Evolutionary conservation across 2,888 invertebrate species (phyloP), one percentile per base, ranked within the genome.

Genomic region (Leptothorax acervorum): DNA sequence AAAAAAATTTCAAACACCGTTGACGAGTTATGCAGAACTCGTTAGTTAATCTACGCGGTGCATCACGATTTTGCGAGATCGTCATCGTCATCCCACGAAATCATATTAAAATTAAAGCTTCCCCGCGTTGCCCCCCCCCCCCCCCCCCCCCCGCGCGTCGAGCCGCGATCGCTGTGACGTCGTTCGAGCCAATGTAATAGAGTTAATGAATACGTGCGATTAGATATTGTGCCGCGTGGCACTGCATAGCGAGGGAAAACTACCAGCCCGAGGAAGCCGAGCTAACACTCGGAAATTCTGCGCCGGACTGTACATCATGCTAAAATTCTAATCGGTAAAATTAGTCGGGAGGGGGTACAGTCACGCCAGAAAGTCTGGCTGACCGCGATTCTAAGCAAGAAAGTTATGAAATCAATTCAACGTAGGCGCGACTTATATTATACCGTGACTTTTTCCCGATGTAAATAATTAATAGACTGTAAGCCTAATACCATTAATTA

Each of bases 291-390:
- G 87, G 78, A 84, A 86, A 70, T 91, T 88, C 86, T 85, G 76
- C 12, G 45, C 63, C 70, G 66, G 89, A 89, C 89, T 93, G 92
- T 93, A 93, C 92, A 65, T 85, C 87, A 91, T 89, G 92, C 91
- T 92, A 91, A 93, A 93, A 94, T 93, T 94, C 93, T 94, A 94
- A 94, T 94, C 93, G 92, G 92, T 91, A 92, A 94, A 94, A 94
- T 94, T 93, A 94, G 92, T 93, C 90, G 90, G 68, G 88, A 83
- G 88, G 86, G 86, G 85, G 90, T 93, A 94, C 93, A 93, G 92
- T 92, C 92, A 71, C 57, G 70, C 4, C 75, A 70, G 90, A 92
- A 93, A 94, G 89, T 93, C 84, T 86, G 84, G 85, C 85, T 93
- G 93, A 94, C 94, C 94, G 93, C 93, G 92, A 93, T 94, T 93